These are phyloP conservation scores for Fistularia tabacaria DNA, from an alignment of 2,797 vertebrate genomes.

Conservation along the genomic window DNA sequence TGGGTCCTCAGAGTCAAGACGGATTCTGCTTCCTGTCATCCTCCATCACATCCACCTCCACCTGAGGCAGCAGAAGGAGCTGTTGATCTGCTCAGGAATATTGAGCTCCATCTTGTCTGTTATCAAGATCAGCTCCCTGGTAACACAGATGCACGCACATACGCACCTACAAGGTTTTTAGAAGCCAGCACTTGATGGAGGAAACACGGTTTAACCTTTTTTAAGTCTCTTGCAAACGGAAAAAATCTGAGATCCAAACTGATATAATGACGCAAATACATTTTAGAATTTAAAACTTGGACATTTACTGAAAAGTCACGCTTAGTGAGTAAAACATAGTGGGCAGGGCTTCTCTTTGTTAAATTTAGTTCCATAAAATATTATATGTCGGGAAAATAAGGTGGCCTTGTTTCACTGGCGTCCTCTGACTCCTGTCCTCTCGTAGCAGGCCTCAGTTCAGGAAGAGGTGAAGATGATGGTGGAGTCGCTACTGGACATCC, in stretches of 20 bases:
- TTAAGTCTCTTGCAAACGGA: constrained; percentile 5
- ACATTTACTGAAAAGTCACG: background rate
- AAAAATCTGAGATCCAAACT: background rate
- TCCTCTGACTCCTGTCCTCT: background rate
- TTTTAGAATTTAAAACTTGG: background rate
- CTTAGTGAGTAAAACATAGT: too few relatives aligned
- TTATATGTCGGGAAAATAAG: too few relatives aligned
- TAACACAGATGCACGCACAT: constrained; percentile 54
- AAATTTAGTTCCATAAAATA: too few relatives aligned
- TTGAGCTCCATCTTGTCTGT: constrained; percentile 97
- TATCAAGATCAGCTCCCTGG: constrained; percentile 91
- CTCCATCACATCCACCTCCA: constrained; percentile 97
- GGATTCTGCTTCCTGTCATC: constrained; percentile 93
- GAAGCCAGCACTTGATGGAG: too few relatives aligned
- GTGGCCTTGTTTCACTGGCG: background rate
- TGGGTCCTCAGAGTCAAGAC: constrained; percentile 83
- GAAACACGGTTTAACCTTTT: too few relatives aligned
- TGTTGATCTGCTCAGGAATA: constrained; percentile 96
- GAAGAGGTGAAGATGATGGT: constrained; percentile 99
- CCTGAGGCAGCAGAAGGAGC: constrained; percentile 94
- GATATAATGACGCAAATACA: background rate
- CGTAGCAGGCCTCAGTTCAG: constrained; percentile 78
- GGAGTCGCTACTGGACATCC: constrained; percentile 95
- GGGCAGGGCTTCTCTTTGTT: too few relatives aligned
- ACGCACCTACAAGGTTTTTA: constrained; percentile 6